phyloP scores from a whole-genome alignment of 2,797 vertebrate species.

The Alcedo quadribrachys region DNA sequence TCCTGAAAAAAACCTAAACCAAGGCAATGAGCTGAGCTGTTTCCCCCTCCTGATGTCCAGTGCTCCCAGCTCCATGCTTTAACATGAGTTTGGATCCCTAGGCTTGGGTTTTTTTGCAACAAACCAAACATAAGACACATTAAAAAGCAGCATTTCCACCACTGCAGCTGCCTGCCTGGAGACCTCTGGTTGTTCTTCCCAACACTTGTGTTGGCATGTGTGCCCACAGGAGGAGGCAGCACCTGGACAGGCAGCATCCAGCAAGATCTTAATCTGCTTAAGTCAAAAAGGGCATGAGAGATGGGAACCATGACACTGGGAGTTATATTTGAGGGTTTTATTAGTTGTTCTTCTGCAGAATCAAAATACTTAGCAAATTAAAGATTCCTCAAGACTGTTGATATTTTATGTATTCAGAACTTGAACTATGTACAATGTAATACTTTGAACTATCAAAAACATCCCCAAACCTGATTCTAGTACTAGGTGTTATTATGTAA shows the following conservation, averaged over 20 bases:
- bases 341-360: conserved; percentile 81
- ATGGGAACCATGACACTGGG: conserved; percentile 31
- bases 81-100: neutral
- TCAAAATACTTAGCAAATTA: conserved; percentile 83
- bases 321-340: conserved; percentile 75
- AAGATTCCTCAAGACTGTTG: conserved; percentile 75
- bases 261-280: neutral
- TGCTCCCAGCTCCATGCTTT: neutral
- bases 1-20: neutral
- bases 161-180: neutral
- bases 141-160: neutral
- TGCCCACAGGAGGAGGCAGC: neutral
- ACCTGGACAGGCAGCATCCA: neutral
- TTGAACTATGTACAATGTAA: conserved; percentile 77
- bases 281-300: neutral
- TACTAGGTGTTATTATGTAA: conserved; percentile 70
- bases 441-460: conserved; percentile 72
- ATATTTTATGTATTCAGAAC: conserved; percentile 72
- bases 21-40: neutral
- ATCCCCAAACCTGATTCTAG: conserved; percentile 65
- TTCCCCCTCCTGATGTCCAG: neutral
- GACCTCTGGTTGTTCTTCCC: neutral
- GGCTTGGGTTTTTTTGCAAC: neutral
- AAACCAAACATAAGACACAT: neutral
- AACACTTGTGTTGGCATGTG: fast-evolving